These are phyloP conservation scores for Calliopsis andreniformis DNA, from an alignment of 1,140 invertebrate genomes.

Conservation along the genomic window DNA sequence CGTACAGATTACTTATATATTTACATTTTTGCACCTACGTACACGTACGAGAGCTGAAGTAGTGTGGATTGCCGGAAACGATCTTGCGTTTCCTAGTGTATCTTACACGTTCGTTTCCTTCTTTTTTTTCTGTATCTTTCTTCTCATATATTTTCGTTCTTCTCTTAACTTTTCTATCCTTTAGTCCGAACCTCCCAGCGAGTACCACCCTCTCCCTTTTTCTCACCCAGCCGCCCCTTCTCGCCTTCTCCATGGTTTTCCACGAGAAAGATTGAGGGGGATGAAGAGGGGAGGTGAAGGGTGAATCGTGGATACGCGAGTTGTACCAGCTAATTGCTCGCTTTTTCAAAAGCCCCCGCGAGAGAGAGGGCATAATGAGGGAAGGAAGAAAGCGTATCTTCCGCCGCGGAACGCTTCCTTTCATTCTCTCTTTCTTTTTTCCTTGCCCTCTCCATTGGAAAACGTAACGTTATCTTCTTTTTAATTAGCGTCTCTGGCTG, in stretches of 20 bases:
- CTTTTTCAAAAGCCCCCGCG: slow-evolving; percentile 24
- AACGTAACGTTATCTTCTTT: slow-evolving; percentile 26
- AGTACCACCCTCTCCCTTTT: slow-evolving; percentile 22
- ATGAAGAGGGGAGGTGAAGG: neutral
- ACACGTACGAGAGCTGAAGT: slow-evolving; percentile 64
- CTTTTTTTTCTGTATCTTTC: slow-evolving; percentile 42
- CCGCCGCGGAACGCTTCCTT: slow-evolving; percentile 31
- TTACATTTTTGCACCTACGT: slow-evolving; percentile 55
- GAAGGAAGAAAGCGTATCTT: slow-evolving; percentile 30
- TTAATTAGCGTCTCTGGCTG: slow-evolving; percentile 10
- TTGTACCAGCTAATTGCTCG: slow-evolving; percentile 38
- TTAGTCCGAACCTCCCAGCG: too few relatives aligned
- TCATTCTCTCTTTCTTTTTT: neutral
- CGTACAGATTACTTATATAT: slow-evolving; percentile 60
- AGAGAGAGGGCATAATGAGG: slow-evolving; percentile 17
- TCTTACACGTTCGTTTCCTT: slow-evolving; percentile 41
- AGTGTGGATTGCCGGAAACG: slow-evolving; percentile 60
- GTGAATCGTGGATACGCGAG: neutral
- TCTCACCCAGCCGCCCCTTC: neutral
- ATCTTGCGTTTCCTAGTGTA: slow-evolving; percentile 60
- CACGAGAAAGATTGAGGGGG: neutral
- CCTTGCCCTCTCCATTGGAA: neutral
- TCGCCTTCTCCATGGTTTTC: neutral
- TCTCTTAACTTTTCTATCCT: slow-evolving; percentile 13
- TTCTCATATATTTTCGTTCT: slow-evolving; percentile 4